Base-by-base conservation (phyloP, 2,888 invertebrate species). In the Eupithecia subumbrata region DNA sequence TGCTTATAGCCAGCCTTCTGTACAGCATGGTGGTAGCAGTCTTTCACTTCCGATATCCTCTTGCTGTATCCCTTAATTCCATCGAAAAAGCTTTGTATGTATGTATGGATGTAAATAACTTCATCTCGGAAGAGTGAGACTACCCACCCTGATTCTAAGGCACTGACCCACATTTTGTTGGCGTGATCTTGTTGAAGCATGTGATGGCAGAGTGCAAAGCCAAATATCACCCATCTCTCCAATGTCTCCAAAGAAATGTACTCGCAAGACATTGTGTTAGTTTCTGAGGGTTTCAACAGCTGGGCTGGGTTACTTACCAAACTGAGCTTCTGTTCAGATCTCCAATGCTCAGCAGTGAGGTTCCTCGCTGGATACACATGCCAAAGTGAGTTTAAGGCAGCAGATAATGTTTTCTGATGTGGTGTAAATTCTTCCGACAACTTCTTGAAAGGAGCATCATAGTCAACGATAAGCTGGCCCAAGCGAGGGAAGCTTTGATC, bases 391-490 rank as follows among this genome's bases (percentile, higher is more conserved):
- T 97, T 96, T 68, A 99, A 92, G 2, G 99, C 99, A 86, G 97
- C 97, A 71, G 97, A 96, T 69, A 99, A 90, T 9, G 98, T 92
- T 88, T 98, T 97, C 72, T 98, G 97, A 90, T 99, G 99, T 0
- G 99, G 99, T 52, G 98, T 96, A 92, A 99, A 99, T 90, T 99
- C 99, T 89, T 99, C 99, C 0, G 98, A 97, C 0, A 99, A 95
- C 88, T 99, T 99, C 88, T 98, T 99, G 77, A 99, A 91, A 0
- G 99, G 99, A 64, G 97, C 96, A 90, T 99, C 99, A 91, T 99
- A 99, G 87, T 99, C 99, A 83, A 99, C 96, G 79, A 99, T 99
- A 97, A 99, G 97, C 92, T 99, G 99, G 0, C 99, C 99, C 70
- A 99, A 95, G 18, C 99, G 96, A 7, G 99, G 99, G 90, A 99